These are phyloP conservation scores for Melanerpes formicivorus DNA, from an alignment of 2,113 vertebrate genomes.

Conservation along the genomic window DNA sequence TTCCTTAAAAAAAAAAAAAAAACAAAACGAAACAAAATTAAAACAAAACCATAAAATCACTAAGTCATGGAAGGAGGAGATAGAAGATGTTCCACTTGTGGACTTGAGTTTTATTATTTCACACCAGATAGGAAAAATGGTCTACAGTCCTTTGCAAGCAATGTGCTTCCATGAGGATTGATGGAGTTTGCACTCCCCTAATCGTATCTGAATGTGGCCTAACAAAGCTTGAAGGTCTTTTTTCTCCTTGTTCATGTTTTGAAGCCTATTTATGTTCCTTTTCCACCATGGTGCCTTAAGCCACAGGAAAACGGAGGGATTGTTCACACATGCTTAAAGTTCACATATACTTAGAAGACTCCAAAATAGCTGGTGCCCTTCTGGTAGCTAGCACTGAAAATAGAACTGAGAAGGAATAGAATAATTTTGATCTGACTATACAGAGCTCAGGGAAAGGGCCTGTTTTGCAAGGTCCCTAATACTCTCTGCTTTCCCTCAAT, in stretches of 20 bases:
- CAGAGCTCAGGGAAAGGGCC: background rate
- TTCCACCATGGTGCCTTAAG: background rate
- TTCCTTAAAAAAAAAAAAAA: constrained; percentile 77
- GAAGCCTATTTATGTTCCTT: background rate
- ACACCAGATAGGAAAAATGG: background rate
- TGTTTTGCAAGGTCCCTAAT: background rate
- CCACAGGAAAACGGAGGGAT: background rate
- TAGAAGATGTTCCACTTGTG: background rate
- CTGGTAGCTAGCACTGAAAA: background rate
- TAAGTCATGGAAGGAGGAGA: background rate
- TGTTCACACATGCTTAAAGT: background rate
- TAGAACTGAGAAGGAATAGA: background rate
- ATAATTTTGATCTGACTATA: background rate
- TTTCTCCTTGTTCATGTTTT: background rate
- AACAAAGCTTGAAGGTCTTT: background rate
- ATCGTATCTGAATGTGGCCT: background rate
- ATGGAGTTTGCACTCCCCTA: background rate
- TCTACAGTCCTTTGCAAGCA: background rate
- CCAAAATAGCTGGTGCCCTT: background rate
- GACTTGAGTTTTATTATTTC: rapidly evolving
- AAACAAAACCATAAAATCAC: background rate
- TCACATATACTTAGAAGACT: background rate
- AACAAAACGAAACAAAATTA: background rate
- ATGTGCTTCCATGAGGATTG: background rate
- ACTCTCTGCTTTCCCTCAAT: background rate